Conservation (phyloP, 2,797 vertebrate species). For the Pseudochromis fuscus region DNA sequence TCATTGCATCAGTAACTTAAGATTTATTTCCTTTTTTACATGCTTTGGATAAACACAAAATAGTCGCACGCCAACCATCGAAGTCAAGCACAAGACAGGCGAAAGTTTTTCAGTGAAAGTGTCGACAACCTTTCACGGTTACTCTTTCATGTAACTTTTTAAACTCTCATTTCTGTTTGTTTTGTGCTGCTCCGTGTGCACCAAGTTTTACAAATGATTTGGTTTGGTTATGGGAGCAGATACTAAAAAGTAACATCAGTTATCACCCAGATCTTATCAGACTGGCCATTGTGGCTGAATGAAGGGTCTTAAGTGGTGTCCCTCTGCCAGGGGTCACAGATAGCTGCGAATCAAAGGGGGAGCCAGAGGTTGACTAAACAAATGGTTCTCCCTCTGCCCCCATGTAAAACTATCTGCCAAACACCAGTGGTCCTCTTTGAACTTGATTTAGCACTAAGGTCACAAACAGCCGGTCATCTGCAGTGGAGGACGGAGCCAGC, state of each 20-base stretch:
- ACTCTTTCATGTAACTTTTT: constrained; percentile 20
- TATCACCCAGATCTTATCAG: constrained; percentile 51
- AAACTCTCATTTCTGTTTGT: too few species aligned
- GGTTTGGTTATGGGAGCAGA: constrained; percentile 13
- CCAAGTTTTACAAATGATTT: constrained; percentile 5
- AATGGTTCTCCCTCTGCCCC: constrained; percentile 81
- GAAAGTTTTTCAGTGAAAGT: constrained; percentile 13
- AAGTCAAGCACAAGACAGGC: constrained; percentile 23
- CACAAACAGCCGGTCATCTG: constrained; percentile 83
- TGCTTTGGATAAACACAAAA: constrained; percentile 15
- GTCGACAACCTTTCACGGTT: neutral
- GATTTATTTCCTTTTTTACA: constrained; percentile 48
- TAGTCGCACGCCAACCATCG: constrained; percentile 14
- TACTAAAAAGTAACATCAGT: constrained; percentile 30
- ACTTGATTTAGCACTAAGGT: constrained; percentile 90
- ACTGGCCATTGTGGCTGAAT: constrained; percentile 33
- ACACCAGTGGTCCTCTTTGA: constrained; percentile 89
- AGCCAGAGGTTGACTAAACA: constrained; percentile 85
- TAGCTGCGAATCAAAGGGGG: constrained; percentile 79
- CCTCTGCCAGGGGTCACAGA: constrained; percentile 69
- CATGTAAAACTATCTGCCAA: constrained; percentile 88
- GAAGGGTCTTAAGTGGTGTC: constrained; percentile 66
- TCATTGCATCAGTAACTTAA: constrained; percentile 34
- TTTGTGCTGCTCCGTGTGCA: too few species aligned
- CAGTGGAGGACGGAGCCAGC: constrained; percentile 82